Evolutionary conservation across 2,888 invertebrate genomes (phyloP).

Genomic region (Nebria salina): DNA sequence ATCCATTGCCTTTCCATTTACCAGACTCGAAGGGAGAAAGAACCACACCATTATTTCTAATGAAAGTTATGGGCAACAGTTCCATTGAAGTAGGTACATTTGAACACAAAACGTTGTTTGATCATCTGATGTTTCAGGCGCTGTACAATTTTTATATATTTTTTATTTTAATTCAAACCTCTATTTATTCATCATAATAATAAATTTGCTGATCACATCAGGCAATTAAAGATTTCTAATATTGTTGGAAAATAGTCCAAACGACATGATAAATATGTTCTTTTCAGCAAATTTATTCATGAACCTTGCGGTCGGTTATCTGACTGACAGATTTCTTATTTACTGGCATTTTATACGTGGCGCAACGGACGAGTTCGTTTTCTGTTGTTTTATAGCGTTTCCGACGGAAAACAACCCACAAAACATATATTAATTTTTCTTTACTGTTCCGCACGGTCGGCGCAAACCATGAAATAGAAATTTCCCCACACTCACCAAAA

Average conservation of each 20-base stretch:
- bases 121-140: too few species aligned
- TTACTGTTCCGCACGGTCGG: not conserved
- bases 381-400: conserved; percentile 34
- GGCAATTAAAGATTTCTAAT: conserved; percentile 19
- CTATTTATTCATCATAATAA: not conserved
- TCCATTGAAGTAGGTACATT: not conserved
- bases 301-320: conserved; percentile 38
- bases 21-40: too few species aligned
- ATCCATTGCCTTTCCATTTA: conserved; percentile 20
- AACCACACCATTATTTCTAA: not conserved
- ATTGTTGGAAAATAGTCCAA: not conserved
- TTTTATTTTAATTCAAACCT: not conserved
- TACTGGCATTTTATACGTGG: conserved; percentile 39
- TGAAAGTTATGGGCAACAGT: not conserved
- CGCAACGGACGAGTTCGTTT: conserved; percentile 25
- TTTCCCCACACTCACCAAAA: not conserved
- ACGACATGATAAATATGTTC: conserved; percentile 43
- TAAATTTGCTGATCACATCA: too few species aligned
- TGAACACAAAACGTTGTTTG: too few species aligned
- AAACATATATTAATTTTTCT: conserved; percentile 33
- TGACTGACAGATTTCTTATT: conserved; percentile 46
- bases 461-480: not conserved
- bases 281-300: conserved; percentile 42
- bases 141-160: not conserved
- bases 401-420: conserved; percentile 10